Conservation (phyloP, 2,113 vertebrate species). For the Stegostoma tigrinum region DNA sequence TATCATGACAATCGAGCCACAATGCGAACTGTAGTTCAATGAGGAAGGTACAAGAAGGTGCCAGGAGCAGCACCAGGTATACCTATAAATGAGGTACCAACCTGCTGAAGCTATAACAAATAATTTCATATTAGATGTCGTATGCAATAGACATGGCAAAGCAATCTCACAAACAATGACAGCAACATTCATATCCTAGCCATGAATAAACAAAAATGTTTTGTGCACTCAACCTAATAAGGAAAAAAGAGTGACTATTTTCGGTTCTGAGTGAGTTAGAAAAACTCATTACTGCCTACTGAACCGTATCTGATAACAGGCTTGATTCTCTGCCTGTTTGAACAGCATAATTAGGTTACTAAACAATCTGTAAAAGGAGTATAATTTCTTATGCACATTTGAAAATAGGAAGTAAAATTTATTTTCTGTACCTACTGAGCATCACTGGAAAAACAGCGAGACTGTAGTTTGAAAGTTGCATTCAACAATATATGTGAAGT, state of each 20-base stretch:
- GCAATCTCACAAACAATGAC: not conserved
- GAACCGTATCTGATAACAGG: not conserved
- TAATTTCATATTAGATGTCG: not conserved
- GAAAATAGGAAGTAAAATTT: not conserved
- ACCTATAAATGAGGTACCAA: not conserved
- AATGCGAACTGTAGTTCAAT: not conserved
- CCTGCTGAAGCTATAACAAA: not conserved
- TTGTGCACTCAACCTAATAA: not conserved
- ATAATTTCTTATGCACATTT: not conserved
- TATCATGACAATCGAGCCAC: not conserved
- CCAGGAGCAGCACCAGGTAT: not conserved
- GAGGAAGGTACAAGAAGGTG: not conserved
- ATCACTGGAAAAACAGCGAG: no score
- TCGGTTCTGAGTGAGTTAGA: not conserved
- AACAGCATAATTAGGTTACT: not conserved
- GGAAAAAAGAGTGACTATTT: not conserved
- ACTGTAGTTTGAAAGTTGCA: not conserved
- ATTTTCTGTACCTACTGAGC: not conserved
- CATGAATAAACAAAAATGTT: not conserved
- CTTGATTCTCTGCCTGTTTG: not conserved
- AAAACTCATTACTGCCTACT: not conserved
- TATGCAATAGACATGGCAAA: not conserved
- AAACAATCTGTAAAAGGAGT: not conserved
- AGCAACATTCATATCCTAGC: not conserved
- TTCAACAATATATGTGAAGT: not conserved